These are phyloP conservation scores for Sebastes steindachneri DNA, from an alignment of 2,797 vertebrate genomes.

Conservation along the genomic window DNA sequence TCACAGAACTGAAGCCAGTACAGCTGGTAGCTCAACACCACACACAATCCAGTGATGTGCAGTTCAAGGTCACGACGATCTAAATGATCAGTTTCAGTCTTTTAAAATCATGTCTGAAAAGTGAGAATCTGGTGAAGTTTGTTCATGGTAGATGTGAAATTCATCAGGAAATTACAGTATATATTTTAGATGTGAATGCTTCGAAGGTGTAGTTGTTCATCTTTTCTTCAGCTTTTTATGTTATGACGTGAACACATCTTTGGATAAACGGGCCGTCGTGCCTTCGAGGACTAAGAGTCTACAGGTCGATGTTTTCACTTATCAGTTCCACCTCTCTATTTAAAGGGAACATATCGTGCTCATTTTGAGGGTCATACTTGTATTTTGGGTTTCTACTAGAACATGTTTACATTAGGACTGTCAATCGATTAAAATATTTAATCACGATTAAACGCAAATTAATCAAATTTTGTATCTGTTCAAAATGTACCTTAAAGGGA, in stretches of 20 bases:
- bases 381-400: no score
- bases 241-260: not conserved
- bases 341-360: not conserved
- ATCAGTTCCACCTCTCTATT: slow-evolving; percentile 11
- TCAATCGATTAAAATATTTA: no score
- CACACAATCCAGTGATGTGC: slow-evolving; percentile 3
- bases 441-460: fast-evolving
- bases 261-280: not conserved
- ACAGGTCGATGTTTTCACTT: slow-evolving; percentile 1
- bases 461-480: no score
- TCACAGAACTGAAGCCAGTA: slow-evolving; percentile 15
- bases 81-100: not conserved
- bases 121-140: not conserved
- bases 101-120: not conserved
- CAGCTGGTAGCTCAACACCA: slow-evolving; percentile 10
- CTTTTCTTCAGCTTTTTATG: not conserved
- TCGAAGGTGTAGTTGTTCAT: not conserved
- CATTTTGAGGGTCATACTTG: no score
- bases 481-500: no score
- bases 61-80: slow-evolving; percentile 14
- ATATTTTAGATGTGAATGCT: not conserved
- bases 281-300: not conserved
- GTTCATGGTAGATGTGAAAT: not conserved
- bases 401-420: no score
- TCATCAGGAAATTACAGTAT: not conserved